Percentiles rank a stretch among this genome's conserved stretches.
phyloP scores from a whole-genome alignment of 2,888 invertebrate genomes.

The Trissoscelio sp. region DNA sequence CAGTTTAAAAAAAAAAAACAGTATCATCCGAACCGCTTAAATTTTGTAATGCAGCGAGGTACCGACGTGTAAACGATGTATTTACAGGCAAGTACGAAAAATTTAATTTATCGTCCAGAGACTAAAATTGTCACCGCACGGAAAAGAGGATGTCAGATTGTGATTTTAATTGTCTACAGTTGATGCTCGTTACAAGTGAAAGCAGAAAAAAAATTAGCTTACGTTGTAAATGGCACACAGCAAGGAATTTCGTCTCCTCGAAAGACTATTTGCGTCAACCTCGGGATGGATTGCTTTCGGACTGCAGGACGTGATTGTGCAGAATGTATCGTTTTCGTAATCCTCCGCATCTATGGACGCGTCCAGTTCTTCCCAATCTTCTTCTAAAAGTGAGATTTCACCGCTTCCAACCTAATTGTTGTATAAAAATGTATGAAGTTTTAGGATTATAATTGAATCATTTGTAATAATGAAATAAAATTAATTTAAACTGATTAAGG shows the following conservation, averaged over 20 bases:
- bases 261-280: conserved; percentile 69
- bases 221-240: conserved; percentile 88
- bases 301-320: conserved; percentile 74
- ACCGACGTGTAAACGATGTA: not conserved
- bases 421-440: too few relatives aligned
- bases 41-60: not conserved
- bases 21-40: not conserved
- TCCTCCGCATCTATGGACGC: conserved; percentile 75
- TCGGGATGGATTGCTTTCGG: conserved; percentile 80
- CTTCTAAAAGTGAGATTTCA: conserved; percentile 90
- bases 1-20: not conserved
- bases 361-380: conserved; percentile 91
- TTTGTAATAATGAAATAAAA: too few relatives aligned
- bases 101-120: conserved; percentile 23
- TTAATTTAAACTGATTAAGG: not conserved
- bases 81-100: not conserved
- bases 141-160: conserved; percentile 12
- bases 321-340: conserved; percentile 74
- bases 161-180: conserved; percentile 24
- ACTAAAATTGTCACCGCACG: not conserved
- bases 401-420: conserved; percentile 89
- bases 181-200: conserved; percentile 2
- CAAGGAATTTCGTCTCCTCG: conserved; percentile 85
- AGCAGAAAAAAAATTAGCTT: conserved; percentile 72
- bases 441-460: too few relatives aligned